Conservation (phyloP, 1,140 invertebrate species). For the Alviniconcha marisindica region DNA sequence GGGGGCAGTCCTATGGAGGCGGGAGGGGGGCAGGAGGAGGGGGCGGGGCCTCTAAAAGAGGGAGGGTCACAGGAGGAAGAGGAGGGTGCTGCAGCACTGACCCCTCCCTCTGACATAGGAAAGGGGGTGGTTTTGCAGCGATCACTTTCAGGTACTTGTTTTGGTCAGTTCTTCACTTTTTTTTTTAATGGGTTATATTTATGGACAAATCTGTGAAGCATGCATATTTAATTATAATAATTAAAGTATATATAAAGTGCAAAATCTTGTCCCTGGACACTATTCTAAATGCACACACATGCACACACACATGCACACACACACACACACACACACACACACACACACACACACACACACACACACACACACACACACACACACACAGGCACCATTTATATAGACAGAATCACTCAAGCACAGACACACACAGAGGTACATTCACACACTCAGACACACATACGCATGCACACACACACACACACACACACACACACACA, state of each 20-base stretch:
- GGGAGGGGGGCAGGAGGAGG: neutral
- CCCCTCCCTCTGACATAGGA: neutral
- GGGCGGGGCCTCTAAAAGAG: neutral
- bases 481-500: neutral
- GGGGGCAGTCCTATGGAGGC: neutral
- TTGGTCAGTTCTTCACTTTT: too few relatives aligned
- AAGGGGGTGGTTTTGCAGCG: constrained; percentile 28
- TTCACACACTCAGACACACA: too few relatives aligned
- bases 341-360: constrained; percentile 5
- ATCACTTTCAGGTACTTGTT: constrained; percentile 33
- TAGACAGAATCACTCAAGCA: too few relatives aligned
- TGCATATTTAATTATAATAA: too few relatives aligned
- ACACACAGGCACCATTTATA: too few relatives aligned
- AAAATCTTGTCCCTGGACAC: neutral
- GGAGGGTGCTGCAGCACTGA: constrained; percentile 14
- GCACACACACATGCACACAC: neutral
- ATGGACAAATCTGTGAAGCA: too few relatives aligned
- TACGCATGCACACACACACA: too few relatives aligned
- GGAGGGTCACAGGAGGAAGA: neutral
- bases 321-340: neutral
- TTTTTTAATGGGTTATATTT: too few relatives aligned
- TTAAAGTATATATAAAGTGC: too few relatives aligned
- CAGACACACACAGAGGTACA: too few relatives aligned
- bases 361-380: neutral
- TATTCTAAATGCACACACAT: neutral